Base-by-base conservation (phyloP, 2,888 invertebrate species). In the Linnaemya tessellans region DNA sequence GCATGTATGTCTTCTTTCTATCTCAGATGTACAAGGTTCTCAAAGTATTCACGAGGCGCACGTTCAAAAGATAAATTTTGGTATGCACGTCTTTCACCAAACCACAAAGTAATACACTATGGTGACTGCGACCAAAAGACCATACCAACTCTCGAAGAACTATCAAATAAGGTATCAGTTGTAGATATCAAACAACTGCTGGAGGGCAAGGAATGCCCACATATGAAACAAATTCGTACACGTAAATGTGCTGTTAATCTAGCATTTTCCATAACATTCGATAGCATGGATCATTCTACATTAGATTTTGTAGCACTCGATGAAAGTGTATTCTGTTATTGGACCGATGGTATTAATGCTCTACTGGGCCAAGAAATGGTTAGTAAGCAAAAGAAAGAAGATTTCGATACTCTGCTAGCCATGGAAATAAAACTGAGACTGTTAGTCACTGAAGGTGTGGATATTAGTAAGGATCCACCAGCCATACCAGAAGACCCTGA, bases 361-460 rank as follows among this genome's bases (percentile, higher is more conserved):
- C 93, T 99, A 70, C 93, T 98, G 15, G 96, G n/a, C n/a, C n/a
- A n/a, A n/a, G n/a, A n/a, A n/a, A n/a, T n/a, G n/a, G n/a, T n/a
- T n/a, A n/a, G n/a, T n/a, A n/a, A n/a, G n/a, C n/a, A n/a, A n/a
- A n/a, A n/a, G n/a, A n/a, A n/a, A n/a, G n/a, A n/a, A n/a, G 99
- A 99, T 93, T 94, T 98, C 89, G 98, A 98, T 90, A 97, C 97
- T 46, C 93, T 99, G 80, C 93, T 99, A 13, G 97, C 97, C 11
- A 98, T 99, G 98, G 99, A 99, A 91, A 97, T 99, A 77, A 98
- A 99, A 92, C 94, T 99, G 62, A 94, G 98, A 84, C 93, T 99
- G 78, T 93, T 99, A 84, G 98, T 99, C 93, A 97, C 98, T 0
- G 98, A 99, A 93, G 98, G 98, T 8, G 96, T 99, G 75, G 96